Percentiles rank a stretch among this genome's conserved stretches.
Evolutionary conservation across 2,888 invertebrate species (phyloP).

Genomic region (Poecilobothrus nobilitatus): DNA sequence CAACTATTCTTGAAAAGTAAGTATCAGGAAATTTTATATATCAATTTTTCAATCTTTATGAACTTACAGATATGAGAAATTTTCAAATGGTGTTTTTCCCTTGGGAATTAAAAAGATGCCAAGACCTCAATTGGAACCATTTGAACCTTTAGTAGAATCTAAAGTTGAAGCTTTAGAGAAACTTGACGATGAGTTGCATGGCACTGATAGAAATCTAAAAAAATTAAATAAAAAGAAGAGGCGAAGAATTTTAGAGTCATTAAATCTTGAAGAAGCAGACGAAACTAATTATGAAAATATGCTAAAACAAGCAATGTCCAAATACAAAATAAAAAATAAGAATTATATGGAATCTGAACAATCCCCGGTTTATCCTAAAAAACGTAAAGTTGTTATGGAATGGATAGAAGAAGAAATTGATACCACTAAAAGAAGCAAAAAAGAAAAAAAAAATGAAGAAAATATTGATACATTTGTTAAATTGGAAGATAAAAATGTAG

Average conservation of each 20-base stretch:
- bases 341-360: constrained; percentile 21
- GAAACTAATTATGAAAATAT: constrained; percentile 37
- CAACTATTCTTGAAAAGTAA: constrained; percentile 47
- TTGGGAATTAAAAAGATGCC: constrained; percentile 52
- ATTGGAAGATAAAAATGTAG: constrained; percentile 12
- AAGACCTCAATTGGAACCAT: constrained; percentile 35
- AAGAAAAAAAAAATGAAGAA: constrained; percentile 11
- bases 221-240: constrained; percentile 44
- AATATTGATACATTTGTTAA: not conserved
- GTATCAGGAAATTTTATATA: constrained; percentile 23
- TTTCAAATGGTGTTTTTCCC: constrained; percentile 58
- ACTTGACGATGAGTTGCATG: constrained; percentile 48
- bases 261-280: constrained; percentile 35
- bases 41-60: constrained; percentile 19
- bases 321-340: constrained; percentile 21
- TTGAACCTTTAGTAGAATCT: constrained; percentile 32
- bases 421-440: constrained; percentile 24
- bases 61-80: constrained; percentile 49
- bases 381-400: constrained; percentile 27
- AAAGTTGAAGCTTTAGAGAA: constrained; percentile 43
- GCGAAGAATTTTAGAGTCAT: constrained; percentile 33
- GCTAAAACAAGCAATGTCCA: constrained; percentile 22
- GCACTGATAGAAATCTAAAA: constrained; percentile 38
- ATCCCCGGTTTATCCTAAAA: constrained; percentile 22
- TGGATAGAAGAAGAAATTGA: constrained; percentile 35